Percentiles rank a stretch among this genome's conserved stretches.
phyloP scores from a whole-genome alignment of 2,113 vertebrate species.

The Machaerirhynchus nigripectus region DNA sequence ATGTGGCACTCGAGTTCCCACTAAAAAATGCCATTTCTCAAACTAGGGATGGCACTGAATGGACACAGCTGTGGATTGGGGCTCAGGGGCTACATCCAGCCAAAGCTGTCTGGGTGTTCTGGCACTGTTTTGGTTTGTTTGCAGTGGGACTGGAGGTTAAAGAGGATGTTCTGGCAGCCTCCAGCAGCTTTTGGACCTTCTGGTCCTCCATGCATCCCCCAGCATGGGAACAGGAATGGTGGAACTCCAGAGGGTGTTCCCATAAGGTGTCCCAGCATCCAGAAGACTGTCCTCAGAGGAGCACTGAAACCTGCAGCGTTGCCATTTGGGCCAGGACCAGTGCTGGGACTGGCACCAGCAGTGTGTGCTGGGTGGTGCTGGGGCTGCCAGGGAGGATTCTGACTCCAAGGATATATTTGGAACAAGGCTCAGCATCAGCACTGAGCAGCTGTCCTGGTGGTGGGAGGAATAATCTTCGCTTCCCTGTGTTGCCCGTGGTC shows the following conservation, averaged over 20 bases:
- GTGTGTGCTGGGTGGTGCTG: background rate
- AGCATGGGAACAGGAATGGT: background rate
- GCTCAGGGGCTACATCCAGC: background rate
- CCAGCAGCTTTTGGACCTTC: background rate
- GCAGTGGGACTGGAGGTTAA: background rate
- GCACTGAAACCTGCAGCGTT: background rate
- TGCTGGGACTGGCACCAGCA: background rate
- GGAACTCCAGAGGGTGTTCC: background rate
- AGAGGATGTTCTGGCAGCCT: background rate
- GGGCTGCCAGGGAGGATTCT: background rate
- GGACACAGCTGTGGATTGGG: fast-evolving
- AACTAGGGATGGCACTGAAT: background rate
- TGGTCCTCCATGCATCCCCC: background rate
- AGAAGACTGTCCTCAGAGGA: background rate
- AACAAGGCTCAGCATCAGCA: background rate
- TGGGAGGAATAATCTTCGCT: background rate
- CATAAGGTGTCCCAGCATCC: background rate
- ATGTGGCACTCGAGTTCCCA: background rate
- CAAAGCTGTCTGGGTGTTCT: background rate
- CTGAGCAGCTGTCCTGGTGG: background rate
- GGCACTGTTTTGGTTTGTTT: background rate
- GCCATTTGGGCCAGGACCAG: background rate
- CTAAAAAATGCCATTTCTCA: background rate
- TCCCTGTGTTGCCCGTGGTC: fast-evolving
- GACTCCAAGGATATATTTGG: fast-evolving